phyloP scores from a whole-genome alignment of 2,113 vertebrate species.

The Lonchura striata region DNA sequence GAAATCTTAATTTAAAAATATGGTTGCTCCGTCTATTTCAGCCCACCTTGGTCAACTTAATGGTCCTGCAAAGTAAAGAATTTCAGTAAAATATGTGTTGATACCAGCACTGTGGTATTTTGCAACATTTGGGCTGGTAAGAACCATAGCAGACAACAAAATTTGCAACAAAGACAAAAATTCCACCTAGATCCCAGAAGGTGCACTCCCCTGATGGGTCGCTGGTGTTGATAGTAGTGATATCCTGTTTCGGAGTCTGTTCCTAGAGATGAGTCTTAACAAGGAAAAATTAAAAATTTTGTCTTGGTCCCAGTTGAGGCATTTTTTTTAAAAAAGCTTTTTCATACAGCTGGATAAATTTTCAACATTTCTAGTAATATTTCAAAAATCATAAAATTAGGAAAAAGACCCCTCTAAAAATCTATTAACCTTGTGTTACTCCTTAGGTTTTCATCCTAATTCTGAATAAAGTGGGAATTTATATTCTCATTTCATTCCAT shows the following conservation, averaged over 20 bases:
- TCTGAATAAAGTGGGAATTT: neutral
- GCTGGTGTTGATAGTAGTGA: neutral
- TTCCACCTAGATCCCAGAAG: neutral
- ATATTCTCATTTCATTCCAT: neutral
- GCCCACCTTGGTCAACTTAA: neutral
- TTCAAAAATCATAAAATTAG: neutral
- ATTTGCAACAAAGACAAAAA: neutral
- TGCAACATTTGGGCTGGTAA: neutral
- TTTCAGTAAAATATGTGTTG: neutral
- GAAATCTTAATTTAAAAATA: neutral
- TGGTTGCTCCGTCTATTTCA: neutral
- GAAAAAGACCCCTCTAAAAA: neutral
- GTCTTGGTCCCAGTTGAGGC: accelerated
- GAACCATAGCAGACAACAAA: neutral
- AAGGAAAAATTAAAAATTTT: neutral
- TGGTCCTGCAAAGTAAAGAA: neutral
- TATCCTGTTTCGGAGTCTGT: neutral
- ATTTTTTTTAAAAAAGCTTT: neutral
- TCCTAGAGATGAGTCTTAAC: neutral
- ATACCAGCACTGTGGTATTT: neutral
- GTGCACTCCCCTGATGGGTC: accelerated
- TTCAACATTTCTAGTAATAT: neutral
- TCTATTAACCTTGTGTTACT: neutral
- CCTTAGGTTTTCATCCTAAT: neutral
- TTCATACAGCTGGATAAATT: neutral